Evolutionary conservation across 2,113 vertebrate genomes (phyloP).

Genomic region (Pelmatolapia mariae): DNA sequence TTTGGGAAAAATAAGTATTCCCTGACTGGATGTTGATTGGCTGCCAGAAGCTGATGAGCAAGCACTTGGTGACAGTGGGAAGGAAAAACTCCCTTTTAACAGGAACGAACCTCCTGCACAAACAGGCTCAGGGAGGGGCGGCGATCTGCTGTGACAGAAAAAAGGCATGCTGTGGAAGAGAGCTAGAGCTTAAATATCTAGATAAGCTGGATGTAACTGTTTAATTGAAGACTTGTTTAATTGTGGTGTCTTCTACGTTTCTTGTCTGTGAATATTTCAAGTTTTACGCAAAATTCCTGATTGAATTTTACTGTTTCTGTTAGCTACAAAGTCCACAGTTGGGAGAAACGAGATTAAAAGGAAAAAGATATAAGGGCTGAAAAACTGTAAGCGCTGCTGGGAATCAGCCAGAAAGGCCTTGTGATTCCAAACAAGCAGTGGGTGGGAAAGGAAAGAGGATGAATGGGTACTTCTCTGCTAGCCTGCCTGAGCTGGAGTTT

Average conservation of each 20-base stretch:
- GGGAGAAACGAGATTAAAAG: not conserved
- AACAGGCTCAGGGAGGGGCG: fast-evolving
- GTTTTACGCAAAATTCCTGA: not conserved
- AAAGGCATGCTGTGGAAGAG: not conserved
- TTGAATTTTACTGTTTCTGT: not conserved
- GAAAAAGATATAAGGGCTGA: not conserved
- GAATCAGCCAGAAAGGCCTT: slow-evolving; percentile 4
- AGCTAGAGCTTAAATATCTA: not conserved
- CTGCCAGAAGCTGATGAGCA: not conserved
- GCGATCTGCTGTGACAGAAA: not conserved
- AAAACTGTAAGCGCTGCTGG: not conserved
- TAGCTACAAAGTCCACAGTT: not conserved
- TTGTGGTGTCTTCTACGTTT: not conserved
- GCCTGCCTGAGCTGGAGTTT: not conserved
- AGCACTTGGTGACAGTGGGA: not conserved
- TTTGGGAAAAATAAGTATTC: not conserved
- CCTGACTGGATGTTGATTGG: not conserved
- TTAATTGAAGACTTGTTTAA: not conserved
- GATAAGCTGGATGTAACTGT: not conserved
- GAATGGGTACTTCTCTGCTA: slow-evolving; percentile 4
- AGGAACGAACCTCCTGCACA: not conserved
- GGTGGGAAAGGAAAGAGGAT: slow-evolving; percentile 30
- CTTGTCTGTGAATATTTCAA: not conserved
- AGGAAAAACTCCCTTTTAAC: not conserved
- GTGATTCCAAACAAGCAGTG: slow-evolving; percentile 19